phyloP scores from a whole-genome alignment of 2,888 invertebrate species.

The Drosophila differens region DNA sequence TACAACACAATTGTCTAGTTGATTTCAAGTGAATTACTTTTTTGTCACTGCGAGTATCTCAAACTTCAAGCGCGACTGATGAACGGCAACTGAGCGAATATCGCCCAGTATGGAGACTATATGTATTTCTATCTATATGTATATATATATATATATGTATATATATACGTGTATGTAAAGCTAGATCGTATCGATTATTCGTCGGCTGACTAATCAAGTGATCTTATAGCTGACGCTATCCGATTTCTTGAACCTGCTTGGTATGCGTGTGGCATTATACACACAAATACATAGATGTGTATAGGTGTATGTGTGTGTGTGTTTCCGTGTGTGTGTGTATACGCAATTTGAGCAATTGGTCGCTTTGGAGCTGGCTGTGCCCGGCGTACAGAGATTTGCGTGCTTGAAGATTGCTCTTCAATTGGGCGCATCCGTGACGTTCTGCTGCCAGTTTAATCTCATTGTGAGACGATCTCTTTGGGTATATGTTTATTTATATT shows the following conservation, averaged over 20 bases:
- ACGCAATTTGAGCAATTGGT: constrained; percentile 47
- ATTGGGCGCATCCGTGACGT: constrained; percentile 53
- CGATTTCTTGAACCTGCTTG: constrained; percentile 41
- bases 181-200: constrained; percentile 22
- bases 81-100: constrained; percentile 51
- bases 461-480: constrained; percentile 9
- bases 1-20: constrained; percentile 9
- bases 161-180: not conserved
- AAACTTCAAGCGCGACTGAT: constrained; percentile 27
- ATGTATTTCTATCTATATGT: constrained; percentile 1
- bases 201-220: constrained; percentile 50
- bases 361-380: not conserved
- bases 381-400: constrained; percentile 15
- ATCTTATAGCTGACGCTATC: constrained; percentile 26
- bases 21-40: constrained; percentile 3
- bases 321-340: constrained; percentile 2
- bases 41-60: not conserved
- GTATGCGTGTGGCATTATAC: constrained; percentile 42
- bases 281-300: not conserved
- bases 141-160: not conserved
- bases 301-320: not conserved
- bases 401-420: constrained; percentile 26
- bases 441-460: constrained; percentile 23
- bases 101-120: constrained; percentile 29
- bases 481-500: constrained; percentile 6